phyloP scores from a whole-genome alignment of 2,113 vertebrate species.

The Gymnarchus niloticus region DNA sequence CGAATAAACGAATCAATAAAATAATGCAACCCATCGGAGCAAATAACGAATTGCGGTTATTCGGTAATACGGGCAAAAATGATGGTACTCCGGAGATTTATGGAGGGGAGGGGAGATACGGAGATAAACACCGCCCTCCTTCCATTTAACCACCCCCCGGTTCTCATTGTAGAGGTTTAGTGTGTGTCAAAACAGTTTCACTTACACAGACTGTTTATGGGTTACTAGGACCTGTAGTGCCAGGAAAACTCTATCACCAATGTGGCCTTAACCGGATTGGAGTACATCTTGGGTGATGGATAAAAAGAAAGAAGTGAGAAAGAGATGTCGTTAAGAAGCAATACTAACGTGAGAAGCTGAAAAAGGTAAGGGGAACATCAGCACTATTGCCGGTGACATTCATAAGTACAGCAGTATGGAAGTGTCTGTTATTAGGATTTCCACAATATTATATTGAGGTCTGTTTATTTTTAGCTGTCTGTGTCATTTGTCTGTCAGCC shows the following conservation, averaged over 20 bases:
- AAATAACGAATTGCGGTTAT: neutral
- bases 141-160: neutral
- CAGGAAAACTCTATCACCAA: conserved; percentile 7
- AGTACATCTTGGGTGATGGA: neutral
- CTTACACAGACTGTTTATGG: conserved; percentile 8
- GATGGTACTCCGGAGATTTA: neutral
- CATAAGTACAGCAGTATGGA: neutral
- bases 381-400: conserved; percentile 4
- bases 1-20: conserved; percentile 1
- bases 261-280: conserved; percentile 20
- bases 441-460: neutral
- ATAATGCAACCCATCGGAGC: neutral
- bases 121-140: conserved; percentile 25
- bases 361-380: conserved; percentile 31
- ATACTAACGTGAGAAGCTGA: conserved; percentile 28
- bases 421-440: neutral
- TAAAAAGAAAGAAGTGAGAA: neutral
- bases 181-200: conserved; percentile 18
- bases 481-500: neutral
- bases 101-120: conserved; percentile 12
- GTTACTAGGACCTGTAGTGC: neutral
- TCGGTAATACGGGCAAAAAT: neutral
- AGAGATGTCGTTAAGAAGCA: neutral
- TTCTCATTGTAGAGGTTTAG: conserved; percentile 19
- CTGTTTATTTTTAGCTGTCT: neutral